A percentile compares a stretch with the other conserved stretches of the same genome.
These are phyloP conservation scores for Flexamia atlantica DNA, from an alignment of 2,888 invertebrate genomes.

Conservation along the genomic window DNA sequence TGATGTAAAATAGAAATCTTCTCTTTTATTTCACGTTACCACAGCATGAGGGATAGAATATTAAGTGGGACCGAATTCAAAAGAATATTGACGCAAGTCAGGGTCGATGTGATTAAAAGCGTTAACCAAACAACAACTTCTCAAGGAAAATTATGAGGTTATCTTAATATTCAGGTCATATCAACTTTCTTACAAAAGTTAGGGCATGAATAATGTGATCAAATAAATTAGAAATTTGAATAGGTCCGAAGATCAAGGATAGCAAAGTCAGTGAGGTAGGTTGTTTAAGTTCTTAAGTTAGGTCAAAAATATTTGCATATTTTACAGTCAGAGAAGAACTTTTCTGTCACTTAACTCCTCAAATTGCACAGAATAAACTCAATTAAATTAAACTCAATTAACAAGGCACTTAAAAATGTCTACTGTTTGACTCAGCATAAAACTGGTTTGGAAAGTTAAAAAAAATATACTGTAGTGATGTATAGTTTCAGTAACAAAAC, in stretches of 20 bases:
- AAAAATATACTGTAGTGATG: no score
- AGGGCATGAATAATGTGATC: background rate
- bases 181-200: background rate
- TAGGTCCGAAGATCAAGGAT: background rate
- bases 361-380: no score
- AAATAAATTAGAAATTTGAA: background rate
- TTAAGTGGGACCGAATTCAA: background rate
- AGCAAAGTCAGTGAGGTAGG: background rate
- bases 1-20: no score
- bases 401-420: no score
- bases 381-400: no score
- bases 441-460: no score
- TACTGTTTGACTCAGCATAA: no score
- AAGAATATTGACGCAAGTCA: background rate
- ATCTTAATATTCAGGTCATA: background rate
- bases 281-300: background rate
- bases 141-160: background rate
- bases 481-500: no score
- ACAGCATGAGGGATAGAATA: no score
- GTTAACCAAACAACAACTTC: background rate
- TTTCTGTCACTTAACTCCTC: no score
- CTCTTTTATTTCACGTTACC: no score
- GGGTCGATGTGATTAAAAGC: background rate
- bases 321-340: no score
- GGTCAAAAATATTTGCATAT: background rate